Evolutionary conservation across 2,113 vertebrate genomes (phyloP).

Genomic region (Apaloderma vittatum): DNA sequence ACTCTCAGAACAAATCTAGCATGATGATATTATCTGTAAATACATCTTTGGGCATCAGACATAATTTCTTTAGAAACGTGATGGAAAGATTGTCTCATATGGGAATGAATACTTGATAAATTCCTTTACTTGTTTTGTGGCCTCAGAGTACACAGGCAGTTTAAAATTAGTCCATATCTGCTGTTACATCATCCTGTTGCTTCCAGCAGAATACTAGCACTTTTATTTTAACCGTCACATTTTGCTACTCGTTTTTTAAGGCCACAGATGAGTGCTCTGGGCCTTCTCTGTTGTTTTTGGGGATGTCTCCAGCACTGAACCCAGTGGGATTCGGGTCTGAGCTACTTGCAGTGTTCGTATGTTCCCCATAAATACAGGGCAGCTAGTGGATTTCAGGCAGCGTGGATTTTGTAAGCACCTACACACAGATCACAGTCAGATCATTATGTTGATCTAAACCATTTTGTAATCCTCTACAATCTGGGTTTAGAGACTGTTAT

Average conservation of each 20-base stretch:
- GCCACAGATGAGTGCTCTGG: not conserved
- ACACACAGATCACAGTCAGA: conserved; percentile 58
- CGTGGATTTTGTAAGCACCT: conserved; percentile 46
- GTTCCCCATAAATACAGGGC: not conserved
- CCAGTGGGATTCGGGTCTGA: fast-evolving
- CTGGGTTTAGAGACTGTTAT: conserved; percentile 70
- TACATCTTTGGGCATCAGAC: not conserved
- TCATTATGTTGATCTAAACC: conserved; percentile 60
- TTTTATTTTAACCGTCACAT: not conserved
- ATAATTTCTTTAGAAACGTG: not conserved
- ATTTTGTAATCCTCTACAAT: conserved; percentile 72
- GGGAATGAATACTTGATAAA: not conserved
- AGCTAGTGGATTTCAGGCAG: not conserved
- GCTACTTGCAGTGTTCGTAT: not conserved
- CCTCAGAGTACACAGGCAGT: fast-evolving
- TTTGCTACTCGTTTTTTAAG: not conserved
- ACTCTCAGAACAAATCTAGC: not conserved
- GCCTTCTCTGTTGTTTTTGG: not conserved
- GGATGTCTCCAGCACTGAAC: fast-evolving
- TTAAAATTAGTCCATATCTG: not conserved
- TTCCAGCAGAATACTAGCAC: not conserved
- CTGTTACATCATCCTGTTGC: not conserved
- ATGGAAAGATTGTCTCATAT: not conserved
- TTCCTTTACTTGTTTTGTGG: not conserved
- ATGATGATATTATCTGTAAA: conserved; percentile 11